phyloP scores from a whole-genome alignment of 2,113 vertebrate species.

The Esox niger region DNA sequence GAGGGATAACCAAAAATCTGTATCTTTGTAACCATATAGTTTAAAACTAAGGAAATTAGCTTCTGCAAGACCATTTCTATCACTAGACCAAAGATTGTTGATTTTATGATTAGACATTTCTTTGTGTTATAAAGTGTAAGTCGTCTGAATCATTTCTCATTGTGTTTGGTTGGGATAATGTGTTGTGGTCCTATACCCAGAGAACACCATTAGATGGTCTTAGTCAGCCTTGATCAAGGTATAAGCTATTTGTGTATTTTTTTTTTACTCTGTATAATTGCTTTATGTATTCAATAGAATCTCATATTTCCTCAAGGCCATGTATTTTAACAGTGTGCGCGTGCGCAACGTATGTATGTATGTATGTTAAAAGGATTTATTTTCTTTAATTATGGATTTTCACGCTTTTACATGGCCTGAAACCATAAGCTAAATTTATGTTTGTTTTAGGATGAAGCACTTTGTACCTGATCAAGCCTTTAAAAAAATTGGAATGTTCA shows the following conservation, averaged over 20 bases:
- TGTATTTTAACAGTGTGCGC: too few relatives aligned
- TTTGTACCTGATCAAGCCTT: constrained; percentile 12
- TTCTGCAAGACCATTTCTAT: constrained; percentile 27
- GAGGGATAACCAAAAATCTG: too few relatives aligned
- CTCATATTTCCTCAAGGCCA: too few relatives aligned
- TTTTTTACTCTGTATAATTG: too few relatives aligned
- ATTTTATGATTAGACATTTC: neutral
- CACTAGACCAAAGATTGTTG: constrained; percentile 52
- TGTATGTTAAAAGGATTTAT: too few relatives aligned
- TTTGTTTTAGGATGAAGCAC: constrained; percentile 7
- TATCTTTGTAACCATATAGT: neutral
- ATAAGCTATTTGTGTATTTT: too few relatives aligned
- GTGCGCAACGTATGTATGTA: too few relatives aligned
- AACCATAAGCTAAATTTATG: constrained; percentile 12
- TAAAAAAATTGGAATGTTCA: constrained; percentile 4
- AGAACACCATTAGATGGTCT: neutral
- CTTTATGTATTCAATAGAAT: too few relatives aligned
- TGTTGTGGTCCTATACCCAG: neutral
- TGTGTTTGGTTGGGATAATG: neutral
- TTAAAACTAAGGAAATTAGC: constrained; percentile 29
- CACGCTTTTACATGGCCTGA: neutral
- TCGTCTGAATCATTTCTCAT: neutral
- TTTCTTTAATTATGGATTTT: too few relatives aligned
- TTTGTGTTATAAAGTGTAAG: neutral
- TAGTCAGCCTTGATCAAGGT: too few relatives aligned